phyloP scores from a whole-genome alignment of 2,113 vertebrate species.

The Channa argus region DNA sequence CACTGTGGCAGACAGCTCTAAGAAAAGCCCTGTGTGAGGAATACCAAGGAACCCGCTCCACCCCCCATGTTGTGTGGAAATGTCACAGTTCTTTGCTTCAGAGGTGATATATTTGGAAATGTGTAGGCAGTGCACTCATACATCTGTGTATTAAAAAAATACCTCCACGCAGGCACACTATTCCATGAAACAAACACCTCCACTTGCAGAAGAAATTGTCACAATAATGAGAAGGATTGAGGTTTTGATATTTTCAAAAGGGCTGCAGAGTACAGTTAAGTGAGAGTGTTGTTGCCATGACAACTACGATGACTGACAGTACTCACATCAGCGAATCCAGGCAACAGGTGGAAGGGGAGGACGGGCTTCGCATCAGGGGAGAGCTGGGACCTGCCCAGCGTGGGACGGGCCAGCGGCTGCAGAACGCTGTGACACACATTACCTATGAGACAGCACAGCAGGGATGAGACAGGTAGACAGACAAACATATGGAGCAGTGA shows the following conservation, averaged over 20 bases:
- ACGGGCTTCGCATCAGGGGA: constrained; percentile 59
- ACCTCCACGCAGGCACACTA: constrained; percentile 10
- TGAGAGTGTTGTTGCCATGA: constrained; percentile 27
- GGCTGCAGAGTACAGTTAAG: background rate
- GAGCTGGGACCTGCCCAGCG: constrained; percentile 58
- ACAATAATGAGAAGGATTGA: background rate
- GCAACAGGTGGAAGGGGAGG: constrained; percentile 72
- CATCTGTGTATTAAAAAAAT: constrained; percentile 51
- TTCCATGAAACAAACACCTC: constrained; percentile 10
- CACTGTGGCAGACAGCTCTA: constrained; percentile 43
- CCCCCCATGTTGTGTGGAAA: constrained; percentile 61
- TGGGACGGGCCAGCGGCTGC: constrained; percentile 49
- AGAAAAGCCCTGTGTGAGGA: constrained; percentile 57
- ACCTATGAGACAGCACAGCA: constrained; percentile 58
- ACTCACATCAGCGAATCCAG: constrained; percentile 72
- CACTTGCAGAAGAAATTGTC: background rate
- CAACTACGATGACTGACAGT: constrained; percentile 27
- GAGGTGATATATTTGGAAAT: constrained; percentile 72
- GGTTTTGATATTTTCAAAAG: background rate
- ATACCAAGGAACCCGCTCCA: constrained; percentile 54
- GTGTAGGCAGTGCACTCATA: constrained; percentile 61
- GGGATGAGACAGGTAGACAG: constrained; percentile 26
- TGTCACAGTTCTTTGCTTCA: constrained; percentile 67
- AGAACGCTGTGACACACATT: constrained; percentile 65
- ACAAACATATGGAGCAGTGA: constrained; percentile 29